Conservation (phyloP, 2,113 vertebrate genomes). For the Sapayoa aenigma region DNA sequence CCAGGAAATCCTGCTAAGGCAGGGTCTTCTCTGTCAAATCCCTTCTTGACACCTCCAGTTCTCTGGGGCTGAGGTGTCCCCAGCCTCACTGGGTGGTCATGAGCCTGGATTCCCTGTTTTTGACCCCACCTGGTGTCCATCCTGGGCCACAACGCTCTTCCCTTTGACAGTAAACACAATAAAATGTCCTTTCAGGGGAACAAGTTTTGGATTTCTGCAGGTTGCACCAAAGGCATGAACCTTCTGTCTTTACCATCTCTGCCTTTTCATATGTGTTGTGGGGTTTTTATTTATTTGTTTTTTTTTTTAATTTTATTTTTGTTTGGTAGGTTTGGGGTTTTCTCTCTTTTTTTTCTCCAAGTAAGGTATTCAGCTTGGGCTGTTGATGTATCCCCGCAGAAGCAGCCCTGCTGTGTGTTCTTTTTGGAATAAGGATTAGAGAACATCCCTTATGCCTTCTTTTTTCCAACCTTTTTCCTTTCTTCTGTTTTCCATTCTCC, state of each 20-base stretch:
- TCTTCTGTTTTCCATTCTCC: background rate
- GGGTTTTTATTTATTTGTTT: no score
- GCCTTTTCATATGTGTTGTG: background rate
- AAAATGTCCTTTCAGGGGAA: background rate
- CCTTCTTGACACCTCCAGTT: background rate
- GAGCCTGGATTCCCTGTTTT: background rate
- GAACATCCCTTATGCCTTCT: background rate
- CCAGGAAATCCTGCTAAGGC: background rate
- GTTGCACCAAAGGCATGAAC: background rate
- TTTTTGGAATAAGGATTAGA: background rate
- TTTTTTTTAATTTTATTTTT: no score
- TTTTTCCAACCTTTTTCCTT: fast-evolving
- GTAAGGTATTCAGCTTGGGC: background rate
- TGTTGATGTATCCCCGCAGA: background rate
- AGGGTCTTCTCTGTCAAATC: background rate
- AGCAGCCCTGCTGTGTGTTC: background rate
- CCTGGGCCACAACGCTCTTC: background rate
- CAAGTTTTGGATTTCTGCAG: background rate
- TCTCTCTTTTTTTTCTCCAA: background rate
- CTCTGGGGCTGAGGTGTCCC: background rate
- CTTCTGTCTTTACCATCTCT: background rate
- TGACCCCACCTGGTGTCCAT: fast-evolving
- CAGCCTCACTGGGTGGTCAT: background rate
- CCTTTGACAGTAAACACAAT: background rate
- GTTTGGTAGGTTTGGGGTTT: no score